Evolutionary conservation across 2,888 invertebrate genomes (phyloP).

Genomic region (Brachyptera risi): DNA sequence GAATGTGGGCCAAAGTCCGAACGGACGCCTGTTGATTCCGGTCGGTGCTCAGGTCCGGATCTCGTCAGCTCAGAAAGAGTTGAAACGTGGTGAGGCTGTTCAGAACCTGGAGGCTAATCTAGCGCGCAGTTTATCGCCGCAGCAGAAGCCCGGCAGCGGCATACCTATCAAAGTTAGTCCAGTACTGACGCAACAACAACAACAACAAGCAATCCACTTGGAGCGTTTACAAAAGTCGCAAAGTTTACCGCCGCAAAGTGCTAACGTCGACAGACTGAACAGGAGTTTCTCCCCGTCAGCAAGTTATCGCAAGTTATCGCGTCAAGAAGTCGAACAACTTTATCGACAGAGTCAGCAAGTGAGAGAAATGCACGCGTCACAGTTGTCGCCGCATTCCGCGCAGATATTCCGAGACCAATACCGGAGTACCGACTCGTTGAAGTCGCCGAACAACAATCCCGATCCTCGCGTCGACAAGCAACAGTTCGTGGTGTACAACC

Average conservation of each 20-base stretch:
- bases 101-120: slow-evolving; percentile 4
- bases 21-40: not conserved
- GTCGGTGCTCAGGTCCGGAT: slow-evolving; percentile 12
- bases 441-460: not conserved
- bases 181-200: not conserved
- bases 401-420: slow-evolving; percentile 10
- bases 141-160: not conserved
- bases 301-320: slow-evolving; percentile 22
- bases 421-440: slow-evolving; percentile 15
- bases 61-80: not conserved
- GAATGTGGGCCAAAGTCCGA: not conserved
- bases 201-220: slow-evolving; percentile 4
- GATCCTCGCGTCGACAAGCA: not conserved
- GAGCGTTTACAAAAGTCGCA: not conserved
- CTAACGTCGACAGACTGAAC: slow-evolving; percentile 8
- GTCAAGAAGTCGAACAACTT: slow-evolving; percentile 28
- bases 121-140: not conserved
- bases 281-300: slow-evolving; percentile 1
- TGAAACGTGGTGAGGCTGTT: not conserved
- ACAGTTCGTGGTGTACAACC: too few species aligned
- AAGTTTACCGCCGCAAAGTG: not conserved
- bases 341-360: slow-evolving; percentile 29
- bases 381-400: slow-evolving; percentile 18
- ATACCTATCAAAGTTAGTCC: not conserved
- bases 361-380: slow-evolving; percentile 6